These are phyloP conservation scores for Chydorus sphaericus DNA, from an alignment of 2,888 invertebrate genomes.

Conservation along the genomic window DNA sequence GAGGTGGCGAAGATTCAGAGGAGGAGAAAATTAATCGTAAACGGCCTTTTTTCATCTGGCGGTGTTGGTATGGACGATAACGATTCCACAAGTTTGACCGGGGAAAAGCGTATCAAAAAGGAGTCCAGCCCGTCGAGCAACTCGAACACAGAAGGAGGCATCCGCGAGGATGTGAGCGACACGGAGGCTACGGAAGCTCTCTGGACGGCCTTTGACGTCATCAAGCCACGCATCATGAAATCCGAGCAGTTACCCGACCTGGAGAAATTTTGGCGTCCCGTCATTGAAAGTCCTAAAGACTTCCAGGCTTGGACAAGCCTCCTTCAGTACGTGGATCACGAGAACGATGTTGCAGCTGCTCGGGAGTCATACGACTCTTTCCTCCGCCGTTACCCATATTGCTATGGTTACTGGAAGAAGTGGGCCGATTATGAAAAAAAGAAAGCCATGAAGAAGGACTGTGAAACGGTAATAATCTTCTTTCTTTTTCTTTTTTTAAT, in stretches of 20 bases:
- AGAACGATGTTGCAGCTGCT: conserved; percentile 86
- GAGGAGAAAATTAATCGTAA: background rate
- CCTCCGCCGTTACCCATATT: conserved; percentile 90
- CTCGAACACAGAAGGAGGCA: background rate
- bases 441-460: conserved; percentile 78
- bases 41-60: background rate
- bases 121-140: background rate
- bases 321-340: conserved; percentile 91
- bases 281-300: conserved; percentile 84
- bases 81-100: background rate
- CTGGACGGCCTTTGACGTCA: conserved; percentile 1
- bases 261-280: conserved; percentile 92
- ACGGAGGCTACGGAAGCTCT: background rate
- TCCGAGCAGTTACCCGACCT: conserved; percentile 39
- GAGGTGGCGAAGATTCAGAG: background rate
- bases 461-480: conserved; percentile 71
- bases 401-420: conserved; percentile 99
- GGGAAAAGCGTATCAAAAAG: conserved; percentile 3
- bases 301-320: conserved; percentile 97
- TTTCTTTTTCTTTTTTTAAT: too few species aligned
- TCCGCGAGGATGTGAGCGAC: background rate
- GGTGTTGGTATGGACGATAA: background rate
- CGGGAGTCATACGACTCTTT: conserved; percentile 91
- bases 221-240: conserved; percentile 5
- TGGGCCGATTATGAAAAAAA: conserved; percentile 94